Percentiles rank a stretch among this genome's conserved stretches.
Conservation (phyloP, 2,888 invertebrate species). For the Hirtodrosophila cameraria region DNA sequence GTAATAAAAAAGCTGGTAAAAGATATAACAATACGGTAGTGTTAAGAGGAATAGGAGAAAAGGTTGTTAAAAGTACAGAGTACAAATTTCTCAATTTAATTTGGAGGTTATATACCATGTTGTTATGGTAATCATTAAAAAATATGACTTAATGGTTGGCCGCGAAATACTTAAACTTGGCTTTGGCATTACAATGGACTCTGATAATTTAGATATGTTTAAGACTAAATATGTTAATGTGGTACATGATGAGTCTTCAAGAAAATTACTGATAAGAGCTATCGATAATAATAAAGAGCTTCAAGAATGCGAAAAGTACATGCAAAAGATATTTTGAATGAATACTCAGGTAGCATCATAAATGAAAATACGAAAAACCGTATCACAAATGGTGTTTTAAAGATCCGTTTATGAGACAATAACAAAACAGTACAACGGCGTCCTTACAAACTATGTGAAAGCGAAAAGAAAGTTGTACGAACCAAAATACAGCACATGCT, state of each 20-base stretch:
- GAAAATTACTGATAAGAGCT: not conserved
- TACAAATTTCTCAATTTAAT: conserved; percentile 25
- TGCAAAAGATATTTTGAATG: not conserved
- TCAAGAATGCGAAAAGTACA: not conserved
- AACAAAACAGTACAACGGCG: conserved; percentile 7
- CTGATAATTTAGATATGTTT: conserved; percentile 12
- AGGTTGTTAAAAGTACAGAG: conserved; percentile 11
- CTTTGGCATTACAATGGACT: conserved; percentile 17
- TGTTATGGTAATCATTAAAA: conserved; percentile 4
- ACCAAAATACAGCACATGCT: conserved; percentile 14
- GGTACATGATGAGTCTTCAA: conserved; percentile 2
- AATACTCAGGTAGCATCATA: too few species aligned
- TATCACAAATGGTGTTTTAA: too few species aligned
- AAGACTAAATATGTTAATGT: conserved; percentile 15
- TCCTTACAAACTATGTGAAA: conserved; percentile 2
- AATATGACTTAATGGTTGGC: conserved; percentile 31
- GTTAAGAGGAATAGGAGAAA: conserved; percentile 22
- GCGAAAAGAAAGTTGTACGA: conserved; percentile 9
- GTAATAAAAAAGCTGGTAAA: conserved; percentile 8
- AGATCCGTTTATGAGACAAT: too few species aligned
- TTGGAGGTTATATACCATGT: conserved; percentile 23
- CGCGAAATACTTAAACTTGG: conserved; percentile 10
- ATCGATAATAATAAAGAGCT: not conserved
- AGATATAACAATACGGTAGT: conserved; percentile 3
- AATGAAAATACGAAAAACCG: too few species aligned